A percentile compares a stretch with the other conserved stretches of the same genome.
phyloP scores from a whole-genome alignment of 1,140 invertebrate species.

The Euura lappo region DNA sequence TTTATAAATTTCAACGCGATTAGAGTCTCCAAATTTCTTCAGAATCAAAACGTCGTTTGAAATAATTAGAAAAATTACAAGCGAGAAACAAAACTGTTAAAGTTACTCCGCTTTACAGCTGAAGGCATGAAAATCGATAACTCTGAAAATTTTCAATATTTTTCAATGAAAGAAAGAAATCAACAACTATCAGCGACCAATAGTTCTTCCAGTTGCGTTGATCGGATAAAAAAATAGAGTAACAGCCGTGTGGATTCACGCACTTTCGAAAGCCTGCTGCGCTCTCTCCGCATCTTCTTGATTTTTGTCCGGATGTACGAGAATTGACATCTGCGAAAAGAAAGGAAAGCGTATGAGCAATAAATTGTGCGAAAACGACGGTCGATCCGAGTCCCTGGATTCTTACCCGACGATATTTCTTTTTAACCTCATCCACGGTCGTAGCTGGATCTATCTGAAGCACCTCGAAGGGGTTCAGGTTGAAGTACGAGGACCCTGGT shows the following conservation, averaged over 20 bases:
- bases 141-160: too few species aligned
- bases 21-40: too few species aligned
- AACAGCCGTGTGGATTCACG: conserved; percentile 32
- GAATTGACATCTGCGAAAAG: conserved; percentile 81
- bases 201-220: not conserved
- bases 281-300: conserved; percentile 94
- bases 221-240: not conserved
- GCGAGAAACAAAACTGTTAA: not conserved
- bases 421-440: conserved; percentile 91
- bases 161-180: too few species aligned
- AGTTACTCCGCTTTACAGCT: too few species aligned
- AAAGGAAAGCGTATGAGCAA: not conserved
- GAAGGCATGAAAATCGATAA: too few species aligned
- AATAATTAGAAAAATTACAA: not conserved
- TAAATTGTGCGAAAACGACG: conserved; percentile 2
- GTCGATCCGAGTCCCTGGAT: not conserved
- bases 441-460: conserved; percentile 92
- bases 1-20: too few species aligned
- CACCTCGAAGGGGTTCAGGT: conserved; percentile 96
- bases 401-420: conserved; percentile 88
- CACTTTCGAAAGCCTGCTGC: conserved; percentile 90
- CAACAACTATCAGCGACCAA: too few species aligned
- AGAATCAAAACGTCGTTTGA: too few species aligned
- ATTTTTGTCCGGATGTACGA: conserved; percentile 99
- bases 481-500: conserved; percentile 95